These are phyloP conservation scores for Drosophila auraria DNA, from an alignment of 1,140 invertebrate species.

Conservation along the genomic window DNA sequence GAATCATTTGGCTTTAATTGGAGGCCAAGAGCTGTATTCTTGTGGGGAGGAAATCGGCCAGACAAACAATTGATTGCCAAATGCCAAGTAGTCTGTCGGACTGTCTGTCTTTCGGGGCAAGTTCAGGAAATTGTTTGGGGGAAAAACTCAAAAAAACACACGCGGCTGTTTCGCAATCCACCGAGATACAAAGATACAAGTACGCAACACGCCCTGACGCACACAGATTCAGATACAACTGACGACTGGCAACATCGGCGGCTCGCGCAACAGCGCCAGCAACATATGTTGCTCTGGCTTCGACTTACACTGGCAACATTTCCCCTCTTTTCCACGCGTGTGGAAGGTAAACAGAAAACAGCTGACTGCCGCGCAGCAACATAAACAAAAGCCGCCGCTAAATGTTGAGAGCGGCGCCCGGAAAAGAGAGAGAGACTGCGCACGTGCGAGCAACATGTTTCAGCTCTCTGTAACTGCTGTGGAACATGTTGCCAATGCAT, in stretches of 20 bases:
- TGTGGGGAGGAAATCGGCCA: constrained; percentile 52
- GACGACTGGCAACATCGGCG: constrained; percentile 19
- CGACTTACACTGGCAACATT: constrained; percentile 54
- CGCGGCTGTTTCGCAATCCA: constrained; percentile 43
- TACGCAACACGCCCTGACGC: constrained; percentile 24
- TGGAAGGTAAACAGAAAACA: constrained; percentile 58
- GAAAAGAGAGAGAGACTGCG: constrained; percentile 12
- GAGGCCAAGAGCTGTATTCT: constrained; percentile 33
- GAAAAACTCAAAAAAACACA: constrained; percentile 29
- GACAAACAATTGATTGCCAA: constrained; percentile 68
- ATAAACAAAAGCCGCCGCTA: constrained; percentile 44
- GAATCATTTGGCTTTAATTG: constrained; percentile 62
- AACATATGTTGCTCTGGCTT: constrained; percentile 37
- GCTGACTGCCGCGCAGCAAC: constrained; percentile 39
- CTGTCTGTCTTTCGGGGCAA: constrained; percentile 21
- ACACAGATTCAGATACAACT: constrained; percentile 39
- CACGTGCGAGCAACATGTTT: constrained; percentile 43
- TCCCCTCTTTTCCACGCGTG: constrained; percentile 16
- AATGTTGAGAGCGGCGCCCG: constrained; percentile 18
- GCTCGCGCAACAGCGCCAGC: constrained; percentile 14
- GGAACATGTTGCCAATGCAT: constrained; percentile 4
- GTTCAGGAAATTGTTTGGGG: constrained; percentile 33
- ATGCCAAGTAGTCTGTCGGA: constrained; percentile 49
- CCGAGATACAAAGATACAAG: constrained; percentile 19
- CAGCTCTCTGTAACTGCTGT: neutral